phyloP scores from a whole-genome alignment of 1,140 invertebrate species.

The Charaxes varanes region DNA sequence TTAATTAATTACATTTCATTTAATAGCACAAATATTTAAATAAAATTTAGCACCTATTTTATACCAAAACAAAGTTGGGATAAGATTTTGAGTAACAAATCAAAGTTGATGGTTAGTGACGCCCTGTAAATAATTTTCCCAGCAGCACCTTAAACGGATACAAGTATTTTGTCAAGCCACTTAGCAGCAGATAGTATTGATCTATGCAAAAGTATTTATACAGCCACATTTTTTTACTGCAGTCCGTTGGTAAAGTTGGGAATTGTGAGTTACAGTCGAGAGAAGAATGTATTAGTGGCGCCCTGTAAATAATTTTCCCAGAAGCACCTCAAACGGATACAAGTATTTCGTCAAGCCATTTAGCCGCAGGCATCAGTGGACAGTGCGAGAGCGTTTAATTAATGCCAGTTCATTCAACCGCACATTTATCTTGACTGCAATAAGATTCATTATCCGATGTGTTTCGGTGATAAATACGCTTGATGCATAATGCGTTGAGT shows the following conservation, averaged over 20 bases:
- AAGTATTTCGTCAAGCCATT: conserved; percentile 51
- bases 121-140: conserved; percentile 36
- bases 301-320: conserved; percentile 37
- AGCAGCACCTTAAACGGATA: conserved; percentile 25
- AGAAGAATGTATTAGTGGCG: too few relatives aligned
- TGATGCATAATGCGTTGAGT: conserved; percentile 33
- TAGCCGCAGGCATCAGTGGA: conserved; percentile 40
- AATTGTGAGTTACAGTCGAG: too few relatives aligned
- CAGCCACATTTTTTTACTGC: too few relatives aligned
- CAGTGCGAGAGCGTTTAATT: conserved; percentile 56
- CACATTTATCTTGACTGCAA: conserved; percentile 20
- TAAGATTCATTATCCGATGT: conserved; percentile 25
- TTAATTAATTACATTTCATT: conserved; percentile 46
- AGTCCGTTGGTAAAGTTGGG: too few relatives aligned
- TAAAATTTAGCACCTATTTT: too few relatives aligned
- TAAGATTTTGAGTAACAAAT: too few relatives aligned
- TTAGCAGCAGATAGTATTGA: conserved; percentile 41
- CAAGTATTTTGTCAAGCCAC: conserved; percentile 49
- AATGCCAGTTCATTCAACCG: conserved; percentile 29
- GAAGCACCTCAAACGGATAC: conserved; percentile 25
- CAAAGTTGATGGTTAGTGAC: too few relatives aligned
- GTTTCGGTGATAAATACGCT: conserved; percentile 16
- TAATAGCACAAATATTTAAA: conserved; percentile 22
- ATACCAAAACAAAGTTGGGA: too few relatives aligned
- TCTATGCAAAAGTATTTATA: conserved; percentile 50